These are phyloP conservation scores for Mimachlamys varia DNA, from an alignment of 2,888 invertebrate species.

Conservation along the genomic window DNA sequence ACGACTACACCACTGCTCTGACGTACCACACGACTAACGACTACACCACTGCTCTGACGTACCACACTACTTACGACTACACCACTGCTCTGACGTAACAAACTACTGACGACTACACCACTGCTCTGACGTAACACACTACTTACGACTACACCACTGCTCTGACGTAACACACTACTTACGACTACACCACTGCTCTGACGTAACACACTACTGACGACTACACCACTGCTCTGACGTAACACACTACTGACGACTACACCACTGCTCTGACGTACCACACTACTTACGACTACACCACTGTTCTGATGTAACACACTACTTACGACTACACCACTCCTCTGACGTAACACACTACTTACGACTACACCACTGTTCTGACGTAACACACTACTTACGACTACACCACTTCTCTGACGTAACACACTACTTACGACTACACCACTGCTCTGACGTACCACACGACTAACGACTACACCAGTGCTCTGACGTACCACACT, in stretches of 20 bases:
- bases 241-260: neutral
- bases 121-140: neutral
- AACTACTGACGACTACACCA: neutral
- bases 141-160: too few species aligned
- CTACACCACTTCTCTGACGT: neutral
- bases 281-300: too few species aligned
- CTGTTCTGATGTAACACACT: too few species aligned
- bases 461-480: neutral
- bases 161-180: neutral
- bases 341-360: neutral
- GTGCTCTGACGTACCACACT: neutral
- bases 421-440: too few species aligned
- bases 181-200: neutral
- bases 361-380: too few species aligned
- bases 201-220: neutral
- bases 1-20: too few species aligned
- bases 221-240: neutral
- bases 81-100: too few species aligned
- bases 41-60: neutral
- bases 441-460: too few species aligned
- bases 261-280: neutral
- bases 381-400: neutral
- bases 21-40: neutral
- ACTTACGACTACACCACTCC: neutral
- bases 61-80: too few species aligned